These are phyloP conservation scores for Lacanobia wlatinum DNA, from an alignment of 2,888 invertebrate genomes.

Conservation along the genomic window DNA sequence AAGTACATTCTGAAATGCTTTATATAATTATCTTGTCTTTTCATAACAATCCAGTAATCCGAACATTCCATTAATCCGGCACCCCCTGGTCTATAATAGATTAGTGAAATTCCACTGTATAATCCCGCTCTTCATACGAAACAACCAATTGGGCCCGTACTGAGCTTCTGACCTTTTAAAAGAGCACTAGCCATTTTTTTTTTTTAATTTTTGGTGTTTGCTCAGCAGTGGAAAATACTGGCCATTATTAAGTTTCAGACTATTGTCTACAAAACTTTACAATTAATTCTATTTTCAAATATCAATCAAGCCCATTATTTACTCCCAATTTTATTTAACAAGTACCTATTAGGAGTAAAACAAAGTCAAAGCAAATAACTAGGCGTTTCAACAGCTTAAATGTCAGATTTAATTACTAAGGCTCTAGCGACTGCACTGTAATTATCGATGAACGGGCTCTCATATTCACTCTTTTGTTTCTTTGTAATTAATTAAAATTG, in stretches of 20 bases:
- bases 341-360: conserved; percentile 44
- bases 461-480: conserved; percentile 69
- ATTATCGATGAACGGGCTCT: conserved; percentile 72
- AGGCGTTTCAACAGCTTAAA: conserved; percentile 61
- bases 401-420: conserved; percentile 73
- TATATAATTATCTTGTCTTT: too few relatives aligned
- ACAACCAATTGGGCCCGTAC: too few relatives aligned
- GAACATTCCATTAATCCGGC: too few relatives aligned
- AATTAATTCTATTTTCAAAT: conserved; percentile 26
- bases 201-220: too few relatives aligned
- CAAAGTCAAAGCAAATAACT: conserved; percentile 52
- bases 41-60: too few relatives aligned
- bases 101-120: too few relatives aligned
- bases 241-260: not conserved
- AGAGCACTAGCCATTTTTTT: too few relatives aligned
- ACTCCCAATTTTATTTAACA: conserved; percentile 43
- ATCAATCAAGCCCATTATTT: conserved; percentile 40
- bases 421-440: conserved; percentile 66
- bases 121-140: too few relatives aligned
- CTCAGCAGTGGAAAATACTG: not conserved
- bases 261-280: not conserved
- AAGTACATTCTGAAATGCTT: too few relatives aligned
- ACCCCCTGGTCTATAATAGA: too few relatives aligned
- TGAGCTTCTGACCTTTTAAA: too few relatives aligned
- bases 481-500: conserved; percentile 63